Base-by-base conservation (phyloP, 2,888 invertebrate species). In the Uropetala carovei region DNA sequence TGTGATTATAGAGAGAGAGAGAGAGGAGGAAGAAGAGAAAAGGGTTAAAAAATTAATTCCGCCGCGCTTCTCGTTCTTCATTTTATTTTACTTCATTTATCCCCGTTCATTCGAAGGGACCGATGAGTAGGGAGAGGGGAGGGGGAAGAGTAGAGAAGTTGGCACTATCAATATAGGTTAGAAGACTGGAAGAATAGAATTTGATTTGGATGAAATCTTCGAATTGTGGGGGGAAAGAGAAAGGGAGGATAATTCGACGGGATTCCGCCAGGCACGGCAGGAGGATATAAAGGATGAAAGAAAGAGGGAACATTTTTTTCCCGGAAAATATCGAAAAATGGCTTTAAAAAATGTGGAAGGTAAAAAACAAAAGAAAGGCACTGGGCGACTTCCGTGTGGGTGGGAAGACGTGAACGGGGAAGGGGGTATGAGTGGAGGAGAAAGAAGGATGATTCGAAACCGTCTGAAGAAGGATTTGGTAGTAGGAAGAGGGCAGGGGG, bases 51-150 rank as follows among this genome's bases (percentile, higher is more conserved):
- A 27, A 8, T 27, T 27, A 75, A 75, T 75, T 75, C 13, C 18
- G 75, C 75, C 11, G 22, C 10, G 75, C 75, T 3, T 13, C 18
- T 60, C 60, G 30, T 68, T 43, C 89, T 43, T 89, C 89, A 83
- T 83, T 83, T 83, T n/a, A n/a, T n/a, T 57, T 43, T 27, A 83
- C 83, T 83, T 83, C 83, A 83, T 83, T 83, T 83, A 83, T 83
- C 43, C 11, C 83, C 83, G 27, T 89, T 56, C 56, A 9, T 68
- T 64, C 30, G n/a, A 22, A n/a, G 8, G 57, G 60, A 22, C 30
- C 60, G 18, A 43, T 43, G 5, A 5, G 3, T 43, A 1, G 43
- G 5, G 5, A 7, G 16, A 64, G 22, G 18, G 68, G n/a, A 11
- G 16, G 18, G 75, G 27, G 27, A 75, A 75, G 22, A 27, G 75